Conservation (phyloP, 2,888 invertebrate species). For the Itoplectis maculator region DNA sequence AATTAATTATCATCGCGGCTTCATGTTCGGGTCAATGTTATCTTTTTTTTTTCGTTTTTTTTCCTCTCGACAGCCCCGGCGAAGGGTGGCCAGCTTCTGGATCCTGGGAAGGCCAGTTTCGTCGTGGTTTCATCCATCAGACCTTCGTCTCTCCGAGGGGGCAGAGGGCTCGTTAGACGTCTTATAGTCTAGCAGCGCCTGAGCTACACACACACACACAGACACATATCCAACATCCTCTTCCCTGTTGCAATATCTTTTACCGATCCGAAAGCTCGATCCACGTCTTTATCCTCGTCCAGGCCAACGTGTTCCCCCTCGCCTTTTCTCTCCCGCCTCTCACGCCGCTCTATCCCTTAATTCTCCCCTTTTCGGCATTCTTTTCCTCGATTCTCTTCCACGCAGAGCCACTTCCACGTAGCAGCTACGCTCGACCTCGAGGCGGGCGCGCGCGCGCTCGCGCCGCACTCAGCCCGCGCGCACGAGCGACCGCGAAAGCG, state of each 20-base stretch:
- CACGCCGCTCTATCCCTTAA: background rate
- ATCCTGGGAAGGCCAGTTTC: background rate
- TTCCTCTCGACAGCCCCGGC: background rate
- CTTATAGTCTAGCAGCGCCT: background rate
- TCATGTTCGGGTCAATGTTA: background rate
- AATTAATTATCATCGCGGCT: constrained; percentile 5
- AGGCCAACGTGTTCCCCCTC: background rate
- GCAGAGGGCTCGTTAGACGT: constrained; percentile 7
- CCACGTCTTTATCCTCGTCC: background rate
- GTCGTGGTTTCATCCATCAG: constrained; percentile 11
- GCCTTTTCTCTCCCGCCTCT: background rate
- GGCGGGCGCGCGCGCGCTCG: background rate
- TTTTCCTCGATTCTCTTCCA: constrained; percentile 3
- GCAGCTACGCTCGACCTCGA: no score
- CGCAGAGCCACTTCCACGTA: no score
- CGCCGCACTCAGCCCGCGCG: constrained; percentile 10
- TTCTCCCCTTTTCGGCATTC: constrained; percentile 14
- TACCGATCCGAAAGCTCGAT: constrained; percentile 8
- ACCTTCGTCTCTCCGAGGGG: constrained; percentile 9
- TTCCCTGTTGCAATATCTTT: constrained; percentile 14
- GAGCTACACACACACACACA: no score
- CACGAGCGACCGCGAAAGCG: constrained; percentile 33
- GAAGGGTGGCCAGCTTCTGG: background rate
- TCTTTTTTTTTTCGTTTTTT: constrained; percentile 1
- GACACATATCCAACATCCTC: background rate